Conservation (phyloP, 2,888 invertebrate genomes). For the Mycalesis mineus region DNA sequence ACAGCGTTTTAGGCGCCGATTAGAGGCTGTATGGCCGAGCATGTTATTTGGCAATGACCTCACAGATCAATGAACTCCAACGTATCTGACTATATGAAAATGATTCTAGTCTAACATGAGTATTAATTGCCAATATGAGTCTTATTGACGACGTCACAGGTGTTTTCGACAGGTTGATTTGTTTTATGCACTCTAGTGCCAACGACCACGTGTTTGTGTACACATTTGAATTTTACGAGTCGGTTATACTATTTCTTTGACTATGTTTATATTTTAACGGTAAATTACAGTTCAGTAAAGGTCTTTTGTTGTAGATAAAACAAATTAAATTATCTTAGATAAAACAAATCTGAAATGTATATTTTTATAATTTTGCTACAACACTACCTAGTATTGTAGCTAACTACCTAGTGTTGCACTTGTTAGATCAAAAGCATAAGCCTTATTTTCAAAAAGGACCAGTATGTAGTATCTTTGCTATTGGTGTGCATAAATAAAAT, state of each 20-base stretch:
- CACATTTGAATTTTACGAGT: background rate
- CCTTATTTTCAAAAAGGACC: too few relatives aligned
- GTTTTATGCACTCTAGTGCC: constrained; percentile 7
- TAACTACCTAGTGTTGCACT: too few relatives aligned
- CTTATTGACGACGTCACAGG: constrained; percentile 24
- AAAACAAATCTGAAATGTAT: background rate
- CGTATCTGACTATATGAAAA: constrained; percentile 22
- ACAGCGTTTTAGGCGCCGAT: constrained; percentile 58
- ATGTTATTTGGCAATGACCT: constrained; percentile 75
- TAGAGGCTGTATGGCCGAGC: constrained; percentile 54
- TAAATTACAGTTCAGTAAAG: background rate
- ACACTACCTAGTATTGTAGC: too few relatives aligned
- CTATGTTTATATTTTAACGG: constrained; percentile 7
- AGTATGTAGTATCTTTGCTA: too few relatives aligned
- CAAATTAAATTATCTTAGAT: too few relatives aligned
- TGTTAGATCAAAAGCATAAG: too few relatives aligned
- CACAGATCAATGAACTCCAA: constrained; percentile 58
- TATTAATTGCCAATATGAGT: constrained; percentile 31
- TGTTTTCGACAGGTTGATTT: constrained; percentile 11
- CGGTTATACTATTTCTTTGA: background rate
- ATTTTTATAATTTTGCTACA: background rate
- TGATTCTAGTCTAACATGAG: background rate
- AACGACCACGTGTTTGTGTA: constrained; percentile 1
- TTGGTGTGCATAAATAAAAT: too few relatives aligned
- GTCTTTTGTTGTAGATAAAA: too few relatives aligned